These are phyloP conservation scores for Trachelus tabidus DNA, from an alignment of 2,888 invertebrate species.

Conservation along the genomic window DNA sequence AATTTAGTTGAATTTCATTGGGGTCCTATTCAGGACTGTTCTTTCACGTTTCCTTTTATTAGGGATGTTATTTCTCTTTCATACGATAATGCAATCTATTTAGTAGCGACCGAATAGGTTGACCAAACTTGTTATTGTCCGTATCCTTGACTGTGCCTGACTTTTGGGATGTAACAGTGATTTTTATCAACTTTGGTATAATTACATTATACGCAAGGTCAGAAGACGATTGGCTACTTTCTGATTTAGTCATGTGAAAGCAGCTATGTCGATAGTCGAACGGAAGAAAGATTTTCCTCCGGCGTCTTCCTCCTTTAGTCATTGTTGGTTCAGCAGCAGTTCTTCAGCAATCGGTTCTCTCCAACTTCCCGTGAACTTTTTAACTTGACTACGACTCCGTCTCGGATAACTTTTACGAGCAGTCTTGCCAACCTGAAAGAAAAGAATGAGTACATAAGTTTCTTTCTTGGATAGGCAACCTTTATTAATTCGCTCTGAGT, in stretches of 20 bases:
- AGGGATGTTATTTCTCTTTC: background rate
- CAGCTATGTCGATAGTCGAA: background rate
- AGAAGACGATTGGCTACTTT: background rate
- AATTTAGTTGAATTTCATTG: background rate
- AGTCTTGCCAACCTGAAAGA: background rate
- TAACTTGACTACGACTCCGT: constrained; percentile 2
- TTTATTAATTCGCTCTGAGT: constrained; percentile 22
- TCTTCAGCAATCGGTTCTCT: background rate
- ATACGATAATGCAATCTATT: background rate
- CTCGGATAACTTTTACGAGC: background rate
- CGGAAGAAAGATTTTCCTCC: background rate
- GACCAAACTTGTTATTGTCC: background rate
- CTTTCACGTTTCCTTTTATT: background rate
- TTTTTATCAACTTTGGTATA: background rate
- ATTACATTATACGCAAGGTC: background rate
- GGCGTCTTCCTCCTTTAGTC: background rate
- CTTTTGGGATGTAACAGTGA: background rate
- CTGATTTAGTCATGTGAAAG: background rate
- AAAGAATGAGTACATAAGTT: background rate
- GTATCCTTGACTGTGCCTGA: background rate
- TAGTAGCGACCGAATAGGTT: background rate
- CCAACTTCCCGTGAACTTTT: constrained; percentile 1
- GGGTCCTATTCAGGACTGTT: background rate
- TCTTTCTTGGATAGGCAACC: background rate
- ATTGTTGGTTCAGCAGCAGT: background rate